phyloP scores from a whole-genome alignment of 2,113 vertebrate species.

The Eonycteris spelaea region DNA sequence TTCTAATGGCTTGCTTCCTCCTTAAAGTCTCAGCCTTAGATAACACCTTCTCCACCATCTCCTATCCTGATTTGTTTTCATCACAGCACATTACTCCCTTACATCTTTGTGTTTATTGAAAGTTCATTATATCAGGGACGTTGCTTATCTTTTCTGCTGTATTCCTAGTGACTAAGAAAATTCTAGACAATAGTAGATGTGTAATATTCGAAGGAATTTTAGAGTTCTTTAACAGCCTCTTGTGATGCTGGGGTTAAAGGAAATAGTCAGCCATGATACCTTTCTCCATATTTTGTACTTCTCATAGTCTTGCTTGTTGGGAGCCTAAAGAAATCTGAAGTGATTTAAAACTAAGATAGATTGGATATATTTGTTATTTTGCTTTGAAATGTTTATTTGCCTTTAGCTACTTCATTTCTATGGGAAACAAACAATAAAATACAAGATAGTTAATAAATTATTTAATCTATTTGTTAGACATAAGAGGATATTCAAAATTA shows the following conservation, averaged over 20 bases:
- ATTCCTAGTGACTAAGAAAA: not conserved
- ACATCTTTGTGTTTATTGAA: not conserved
- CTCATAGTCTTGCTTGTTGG: not conserved
- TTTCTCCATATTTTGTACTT: not conserved
- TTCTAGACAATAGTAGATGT: not conserved
- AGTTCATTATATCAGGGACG: not conserved
- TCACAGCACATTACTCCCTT: not conserved
- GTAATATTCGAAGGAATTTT: not conserved
- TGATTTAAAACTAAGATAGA: not conserved
- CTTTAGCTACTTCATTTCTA: constrained; percentile 8
- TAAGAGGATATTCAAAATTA: not conserved
- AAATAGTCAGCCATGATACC: not conserved
- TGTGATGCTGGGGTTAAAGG: not conserved
- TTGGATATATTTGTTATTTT: not conserved
- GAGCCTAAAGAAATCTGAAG: not conserved
- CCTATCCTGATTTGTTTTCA: not conserved
- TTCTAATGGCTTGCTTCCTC: not conserved
- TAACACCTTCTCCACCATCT: not conserved
- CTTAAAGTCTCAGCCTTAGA: not conserved
- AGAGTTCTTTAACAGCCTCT: not conserved
- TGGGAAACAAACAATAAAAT: not conserved
- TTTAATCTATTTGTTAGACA: not conserved
- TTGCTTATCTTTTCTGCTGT: not conserved
- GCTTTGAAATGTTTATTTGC: not conserved
- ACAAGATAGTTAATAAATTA: not conserved